Base-by-base conservation (phyloP, 2,113 vertebrate genomes). In the Chascanopsetta lugubris region DNA sequence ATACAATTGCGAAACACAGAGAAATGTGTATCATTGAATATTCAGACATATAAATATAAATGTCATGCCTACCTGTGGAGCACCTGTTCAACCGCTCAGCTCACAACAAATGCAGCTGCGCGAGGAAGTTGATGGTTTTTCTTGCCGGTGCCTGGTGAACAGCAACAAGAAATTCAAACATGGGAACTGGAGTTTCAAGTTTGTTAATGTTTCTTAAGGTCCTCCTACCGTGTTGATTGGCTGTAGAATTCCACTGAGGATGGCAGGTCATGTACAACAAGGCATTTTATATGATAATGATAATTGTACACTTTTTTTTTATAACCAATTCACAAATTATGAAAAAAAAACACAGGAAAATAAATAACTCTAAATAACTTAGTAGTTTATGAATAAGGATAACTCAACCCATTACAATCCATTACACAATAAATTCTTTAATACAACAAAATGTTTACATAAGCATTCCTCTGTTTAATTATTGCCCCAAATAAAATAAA, bases 391-490 rank as follows among this genome's bases (percentile, higher is more conserved):
- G 11, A 29, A 60, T 18, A 61, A 56, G 73, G 29, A 70, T 74
- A 73, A 30, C 38, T 77, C 43, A n/a, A n/a, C n/a, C n/a, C n/a
- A n/a, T n/a, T n/a, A 80, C 36, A 69, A 55, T 26, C 77, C 51
- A 36, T 75, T 75, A 79, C 74, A 82, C 43, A 72, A 68, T 82
- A 75, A 57, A 79, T 74, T 84, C 32, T 63, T 84, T 89, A 90
- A 80, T 88, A 91, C 85, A 88, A 85, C 61, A 87, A 88, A 88
- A 65, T 82, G 82, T 77, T 42, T 18, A 88, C 82, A 87, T 86
- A 82, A 65, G 69, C 77, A 87, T 87, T 89, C 65, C 38, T 90
- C 62, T 76, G 53, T 77, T 82, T 77, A 87, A 77, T 29, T 73
- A 75, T 69, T 68, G 70, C 74, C 78, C 80, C 74, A 75, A 76